These are phyloP conservation scores for Hippoglossus stenolepis DNA, from an alignment of 2,113 vertebrate genomes.

Conservation along the genomic window DNA sequence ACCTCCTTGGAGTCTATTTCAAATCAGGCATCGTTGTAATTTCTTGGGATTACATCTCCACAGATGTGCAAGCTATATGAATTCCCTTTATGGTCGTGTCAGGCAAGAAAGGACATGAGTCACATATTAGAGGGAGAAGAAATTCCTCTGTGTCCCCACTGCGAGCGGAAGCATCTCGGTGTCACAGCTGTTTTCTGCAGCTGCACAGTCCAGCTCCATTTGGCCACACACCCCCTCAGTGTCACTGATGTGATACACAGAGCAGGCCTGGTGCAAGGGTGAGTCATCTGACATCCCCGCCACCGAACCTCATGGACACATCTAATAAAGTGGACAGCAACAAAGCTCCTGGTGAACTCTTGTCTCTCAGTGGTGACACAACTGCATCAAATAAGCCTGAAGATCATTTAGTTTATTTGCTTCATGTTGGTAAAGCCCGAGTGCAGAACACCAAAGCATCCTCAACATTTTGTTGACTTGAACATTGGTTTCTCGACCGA, in stretches of 20 bases:
- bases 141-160: background rate
- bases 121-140: background rate
- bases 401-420: background rate
- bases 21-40: background rate
- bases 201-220: constrained; percentile 41
- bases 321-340: background rate
- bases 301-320: background rate
- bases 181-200: constrained; percentile 52
- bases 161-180: constrained; percentile 35
- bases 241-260: background rate
- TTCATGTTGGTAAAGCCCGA: background rate
- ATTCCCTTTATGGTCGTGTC: background rate
- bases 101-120: background rate
- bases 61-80: background rate
- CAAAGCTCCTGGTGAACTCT: no score
- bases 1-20: background rate
- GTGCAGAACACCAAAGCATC: background rate
- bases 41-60: background rate
- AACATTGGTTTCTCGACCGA: constrained; percentile 28
- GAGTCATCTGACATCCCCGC: constrained; percentile 8
- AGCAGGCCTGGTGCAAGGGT: background rate
- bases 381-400: background rate
- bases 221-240: constrained; percentile 3
- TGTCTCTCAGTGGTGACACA: no score
- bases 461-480: background rate